phyloP scores from a whole-genome alignment of 2,113 vertebrate species.

The Lasiurus borealis region DNA sequence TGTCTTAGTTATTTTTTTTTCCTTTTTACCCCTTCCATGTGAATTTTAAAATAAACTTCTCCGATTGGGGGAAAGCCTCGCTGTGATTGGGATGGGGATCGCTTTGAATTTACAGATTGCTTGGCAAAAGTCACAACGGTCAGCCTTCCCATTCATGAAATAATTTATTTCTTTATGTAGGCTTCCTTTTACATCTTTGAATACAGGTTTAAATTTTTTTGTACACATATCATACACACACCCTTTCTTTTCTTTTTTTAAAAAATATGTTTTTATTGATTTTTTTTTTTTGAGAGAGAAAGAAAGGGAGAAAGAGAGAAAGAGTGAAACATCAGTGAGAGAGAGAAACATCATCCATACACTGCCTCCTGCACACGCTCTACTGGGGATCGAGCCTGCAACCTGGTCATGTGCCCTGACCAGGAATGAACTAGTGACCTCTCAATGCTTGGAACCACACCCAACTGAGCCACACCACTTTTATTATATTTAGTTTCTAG shows the following conservation, averaged over 20 bases:
- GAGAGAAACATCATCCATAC: neutral
- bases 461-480: neutral
- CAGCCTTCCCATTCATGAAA: neutral
- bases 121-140: conserved; percentile 30
- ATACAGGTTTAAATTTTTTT: conserved; percentile 10
- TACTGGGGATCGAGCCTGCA: neutral
- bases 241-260: neutral
- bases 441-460: neutral
- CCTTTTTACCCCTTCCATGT: neutral
- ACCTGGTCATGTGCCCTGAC: too few relatives aligned
- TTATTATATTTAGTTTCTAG: conserved; percentile 32
- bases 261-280: neutral
- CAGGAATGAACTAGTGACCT: too few relatives aligned
- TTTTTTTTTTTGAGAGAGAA: neutral
- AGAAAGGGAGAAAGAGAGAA: neutral
- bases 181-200: neutral
- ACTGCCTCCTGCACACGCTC: neutral
- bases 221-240: neutral
- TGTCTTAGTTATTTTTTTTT: neutral
- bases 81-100: neutral
- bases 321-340: neutral
- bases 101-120: neutral
- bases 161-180: conserved; percentile 10
- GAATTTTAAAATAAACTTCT: conserved; percentile 15
- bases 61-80: neutral